These are phyloP conservation scores for Drosophila auraria DNA, from an alignment of 1,140 invertebrate genomes.

Conservation along the genomic window DNA sequence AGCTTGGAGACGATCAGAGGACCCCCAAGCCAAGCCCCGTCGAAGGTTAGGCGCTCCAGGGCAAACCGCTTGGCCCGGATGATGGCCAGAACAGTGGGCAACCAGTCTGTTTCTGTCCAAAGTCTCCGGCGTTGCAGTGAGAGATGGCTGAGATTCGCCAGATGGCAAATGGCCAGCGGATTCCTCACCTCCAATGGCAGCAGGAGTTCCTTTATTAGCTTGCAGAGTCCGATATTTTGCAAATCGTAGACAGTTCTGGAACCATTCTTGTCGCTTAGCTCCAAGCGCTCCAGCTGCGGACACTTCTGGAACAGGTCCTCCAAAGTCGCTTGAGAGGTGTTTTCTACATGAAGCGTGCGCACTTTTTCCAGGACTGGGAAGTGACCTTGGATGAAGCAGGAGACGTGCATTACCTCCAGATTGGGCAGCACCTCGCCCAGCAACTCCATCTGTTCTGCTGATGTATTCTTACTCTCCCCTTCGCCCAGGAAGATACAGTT, in stretches of 20 bases:
- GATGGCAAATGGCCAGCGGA: constrained; percentile 7
- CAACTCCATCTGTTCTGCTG: neutral
- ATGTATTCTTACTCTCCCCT: neutral
- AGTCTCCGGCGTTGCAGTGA: constrained; percentile 40
- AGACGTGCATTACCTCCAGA: constrained; percentile 22
- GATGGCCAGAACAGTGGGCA: constrained; percentile 30
- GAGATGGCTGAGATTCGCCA: constrained; percentile 32
- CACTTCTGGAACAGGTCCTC: constrained; percentile 35
- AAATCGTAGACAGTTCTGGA: constrained; percentile 6
- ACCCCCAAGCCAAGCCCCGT: constrained; percentile 42
- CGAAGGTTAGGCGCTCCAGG: constrained; percentile 32
- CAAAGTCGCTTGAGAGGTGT: constrained; percentile 5
- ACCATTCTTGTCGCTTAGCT: constrained; percentile 7
- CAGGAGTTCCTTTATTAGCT: constrained; percentile 14
- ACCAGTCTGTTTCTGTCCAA: constrained; percentile 41
- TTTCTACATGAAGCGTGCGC: neutral
- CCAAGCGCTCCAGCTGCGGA: constrained; percentile 19
- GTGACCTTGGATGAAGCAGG: neutral
- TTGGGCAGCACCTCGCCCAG: constrained; percentile 33
- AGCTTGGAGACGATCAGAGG: constrained; percentile 35
- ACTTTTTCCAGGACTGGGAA: constrained; percentile 34
- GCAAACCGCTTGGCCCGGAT: constrained; percentile 35
- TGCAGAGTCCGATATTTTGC: constrained; percentile 14
- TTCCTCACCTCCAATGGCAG: constrained; percentile 38
- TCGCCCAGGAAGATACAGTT: constrained; percentile 6